Evolutionary conservation across 2,113 vertebrate species (phyloP).

Genomic region (Alces alces): DNA sequence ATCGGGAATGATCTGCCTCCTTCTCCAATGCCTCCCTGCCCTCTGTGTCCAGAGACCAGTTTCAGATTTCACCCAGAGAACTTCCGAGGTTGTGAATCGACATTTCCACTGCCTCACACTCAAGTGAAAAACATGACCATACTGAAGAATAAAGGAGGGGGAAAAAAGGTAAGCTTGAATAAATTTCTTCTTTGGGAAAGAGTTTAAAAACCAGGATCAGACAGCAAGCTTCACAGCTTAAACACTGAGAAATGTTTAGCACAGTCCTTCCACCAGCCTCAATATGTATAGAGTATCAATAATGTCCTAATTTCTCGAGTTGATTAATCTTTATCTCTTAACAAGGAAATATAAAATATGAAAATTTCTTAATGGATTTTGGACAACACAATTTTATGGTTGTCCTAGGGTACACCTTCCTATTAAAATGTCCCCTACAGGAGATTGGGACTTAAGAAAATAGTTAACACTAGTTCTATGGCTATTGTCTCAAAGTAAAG

Average conservation of each 20-base stretch:
- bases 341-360: not conserved
- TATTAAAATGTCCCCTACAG: not conserved
- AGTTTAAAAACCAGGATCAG: not conserved
- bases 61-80: not conserved
- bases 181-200: not conserved
- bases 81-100: accelerated
- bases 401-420: not conserved
- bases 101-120: not conserved
- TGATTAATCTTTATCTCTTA: not conserved
- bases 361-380: not conserved
- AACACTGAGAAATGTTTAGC: not conserved
- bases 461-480: not conserved
- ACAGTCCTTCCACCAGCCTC: not conserved
- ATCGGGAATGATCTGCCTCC: too few relatives aligned
- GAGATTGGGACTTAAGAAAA: not conserved
- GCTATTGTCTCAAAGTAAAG: not conserved
- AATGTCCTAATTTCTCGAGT: not conserved
- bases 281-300: not conserved
- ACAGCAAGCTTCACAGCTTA: not conserved
- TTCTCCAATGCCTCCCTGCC: not conserved
- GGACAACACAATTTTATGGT: not conserved
- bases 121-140: not conserved
- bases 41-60: not conserved
- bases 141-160: not conserved
- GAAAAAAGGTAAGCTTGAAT: not conserved